A percentile compares a stretch with the other conserved stretches of the same genome.
Evolutionary conservation across 2,888 invertebrate genomes (phyloP).

Genomic region (Euphydryas editha): DNA sequence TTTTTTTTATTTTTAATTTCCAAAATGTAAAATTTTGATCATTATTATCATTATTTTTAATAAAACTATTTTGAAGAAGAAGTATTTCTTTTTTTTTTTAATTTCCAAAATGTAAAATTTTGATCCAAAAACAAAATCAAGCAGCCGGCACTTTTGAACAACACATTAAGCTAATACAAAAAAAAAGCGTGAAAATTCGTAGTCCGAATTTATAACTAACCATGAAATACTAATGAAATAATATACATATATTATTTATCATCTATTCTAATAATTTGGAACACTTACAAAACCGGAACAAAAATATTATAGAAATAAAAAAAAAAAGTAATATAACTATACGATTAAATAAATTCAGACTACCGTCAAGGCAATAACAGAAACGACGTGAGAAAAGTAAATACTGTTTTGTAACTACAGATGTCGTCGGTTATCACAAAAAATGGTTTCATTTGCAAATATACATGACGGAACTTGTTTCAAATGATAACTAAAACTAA

Average conservation of each 20-base stretch:
- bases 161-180: constrained; percentile 30
- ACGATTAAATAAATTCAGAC: constrained; percentile 50
- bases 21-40: too few relatives aligned
- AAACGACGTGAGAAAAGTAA: constrained; percentile 70
- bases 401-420: constrained; percentile 73
- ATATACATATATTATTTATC: too few relatives aligned
- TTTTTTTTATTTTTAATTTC: too few relatives aligned
- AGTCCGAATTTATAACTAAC: constrained; percentile 41
- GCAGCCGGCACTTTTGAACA: constrained; percentile 8
- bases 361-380: constrained; percentile 57
- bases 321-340: background rate
- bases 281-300: background rate
- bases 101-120: background rate
- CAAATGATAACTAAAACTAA: constrained; percentile 2
- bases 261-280: background rate
- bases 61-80: too few relatives aligned
- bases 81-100: too few relatives aligned
- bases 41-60: too few relatives aligned
- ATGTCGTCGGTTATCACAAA: constrained; percentile 69
- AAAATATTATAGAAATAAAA: background rate
- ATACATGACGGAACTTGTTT: constrained; percentile 31
- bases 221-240: background rate
- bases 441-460: constrained; percentile 70
- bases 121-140: constrained; percentile 1
- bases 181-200: constrained; percentile 35